A percentile compares a stretch with the other conserved stretches of the same genome.
Evolutionary conservation across 2,113 vertebrate genomes (phyloP).

Genomic region (Pleuronectes platessa): DNA sequence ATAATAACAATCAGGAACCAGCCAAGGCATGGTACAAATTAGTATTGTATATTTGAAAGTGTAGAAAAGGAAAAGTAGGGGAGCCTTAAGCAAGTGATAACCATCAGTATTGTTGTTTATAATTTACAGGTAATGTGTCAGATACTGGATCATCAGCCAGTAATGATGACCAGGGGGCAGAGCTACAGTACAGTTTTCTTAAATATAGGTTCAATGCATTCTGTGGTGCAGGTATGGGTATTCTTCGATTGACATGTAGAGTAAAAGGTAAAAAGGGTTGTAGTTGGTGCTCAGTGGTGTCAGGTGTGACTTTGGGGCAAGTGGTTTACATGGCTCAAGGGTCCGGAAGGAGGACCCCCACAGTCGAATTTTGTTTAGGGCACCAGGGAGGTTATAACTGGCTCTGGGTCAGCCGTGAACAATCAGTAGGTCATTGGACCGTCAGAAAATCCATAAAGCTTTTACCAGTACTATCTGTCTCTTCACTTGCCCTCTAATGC

Average conservation of each 20-base stretch:
- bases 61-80: too few species aligned
- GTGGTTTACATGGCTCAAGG: background rate
- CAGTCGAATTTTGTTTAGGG: background rate
- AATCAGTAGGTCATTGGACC: background rate
- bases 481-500: background rate
- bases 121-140: background rate
- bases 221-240: too few species aligned
- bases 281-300: background rate
- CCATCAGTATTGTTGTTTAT: too few species aligned
- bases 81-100: too few species aligned
- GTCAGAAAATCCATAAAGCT: background rate
- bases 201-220: background rate
- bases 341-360: background rate
- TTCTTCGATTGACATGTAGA: background rate
- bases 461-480: background rate
- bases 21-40: too few species aligned
- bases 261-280: background rate
- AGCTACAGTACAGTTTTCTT: background rate
- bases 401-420: background rate
- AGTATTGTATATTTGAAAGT: background rate
- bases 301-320: background rate
- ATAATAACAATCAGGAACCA: too few species aligned
- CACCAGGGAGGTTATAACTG: background rate
- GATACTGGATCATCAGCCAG: background rate
- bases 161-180: background rate